Conservation (phyloP, 23 tunicate genomes). For the Trididemnum miniatum region DNA sequence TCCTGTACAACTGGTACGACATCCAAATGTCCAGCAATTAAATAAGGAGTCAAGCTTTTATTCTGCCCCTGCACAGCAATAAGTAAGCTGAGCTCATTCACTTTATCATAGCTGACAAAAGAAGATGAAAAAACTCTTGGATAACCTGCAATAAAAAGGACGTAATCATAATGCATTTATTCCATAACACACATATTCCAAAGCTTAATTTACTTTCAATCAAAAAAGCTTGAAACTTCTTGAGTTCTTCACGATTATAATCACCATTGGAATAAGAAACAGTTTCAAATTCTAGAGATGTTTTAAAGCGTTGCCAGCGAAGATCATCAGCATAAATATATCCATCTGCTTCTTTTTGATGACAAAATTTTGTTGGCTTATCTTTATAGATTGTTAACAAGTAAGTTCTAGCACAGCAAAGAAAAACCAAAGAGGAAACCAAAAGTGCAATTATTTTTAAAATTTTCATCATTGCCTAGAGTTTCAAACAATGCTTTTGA, state of each 20-base stretch:
- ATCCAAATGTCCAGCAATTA: slow-evolving; percentile 67
- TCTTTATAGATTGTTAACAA: not conserved
- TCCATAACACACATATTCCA: not conserved
- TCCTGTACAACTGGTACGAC: slow-evolving; percentile 80
- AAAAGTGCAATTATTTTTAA: too few relatives aligned
- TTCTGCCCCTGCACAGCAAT: slow-evolving; percentile 59
- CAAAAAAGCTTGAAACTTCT: not conserved
- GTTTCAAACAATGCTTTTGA: too few relatives aligned
- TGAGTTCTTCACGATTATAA: slow-evolving; percentile 19
- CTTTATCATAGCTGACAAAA: slow-evolving; percentile 39
- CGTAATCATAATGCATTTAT: too few relatives aligned
- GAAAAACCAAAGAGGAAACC: too few relatives aligned
- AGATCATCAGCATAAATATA: slow-evolving; percentile 27
- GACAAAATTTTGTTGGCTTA: slow-evolving; percentile 14
- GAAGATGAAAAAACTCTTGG: slow-evolving; percentile 54
- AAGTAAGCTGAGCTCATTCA: slow-evolving; percentile 69
- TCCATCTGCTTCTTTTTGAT: slow-evolving; percentile 21
- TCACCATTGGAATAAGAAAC: slow-evolving; percentile 19
- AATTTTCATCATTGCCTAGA: too few relatives aligned
- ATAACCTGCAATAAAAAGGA: slow-evolving; percentile 35
- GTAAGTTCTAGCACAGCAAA: slow-evolving; percentile 29
- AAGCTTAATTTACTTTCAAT: slow-evolving; percentile 6
- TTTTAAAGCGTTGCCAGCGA: slow-evolving; percentile 23
- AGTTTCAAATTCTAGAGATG: slow-evolving; percentile 18
- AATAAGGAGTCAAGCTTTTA: slow-evolving; percentile 44